phyloP scores from a whole-genome alignment of 2,797 vertebrate species.

The Gila robusta region DNA sequence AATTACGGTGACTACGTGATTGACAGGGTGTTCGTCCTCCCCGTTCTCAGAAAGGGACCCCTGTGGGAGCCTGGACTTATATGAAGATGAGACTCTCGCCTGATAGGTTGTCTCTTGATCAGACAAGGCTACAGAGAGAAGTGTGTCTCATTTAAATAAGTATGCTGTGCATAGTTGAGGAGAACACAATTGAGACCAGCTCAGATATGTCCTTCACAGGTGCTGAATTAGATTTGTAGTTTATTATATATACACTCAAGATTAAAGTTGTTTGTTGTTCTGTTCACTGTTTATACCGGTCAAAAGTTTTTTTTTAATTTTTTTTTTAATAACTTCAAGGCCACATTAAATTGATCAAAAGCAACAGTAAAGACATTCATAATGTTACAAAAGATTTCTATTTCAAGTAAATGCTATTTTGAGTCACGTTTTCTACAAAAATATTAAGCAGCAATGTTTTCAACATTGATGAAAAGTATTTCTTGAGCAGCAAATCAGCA shows the following conservation, averaged over 20 bases:
- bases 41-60: constrained; percentile 10
- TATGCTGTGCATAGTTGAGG: neutral
- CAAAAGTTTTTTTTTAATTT: neutral
- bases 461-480: neutral
- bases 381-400: neutral
- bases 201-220: constrained; percentile 6
- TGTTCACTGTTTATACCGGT: neutral
- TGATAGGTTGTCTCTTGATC: constrained; percentile 26
- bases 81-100: neutral
- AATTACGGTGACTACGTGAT: constrained; percentile 26
- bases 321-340: neutral
- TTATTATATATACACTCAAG: neutral
- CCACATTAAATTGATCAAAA: neutral
- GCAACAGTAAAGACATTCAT: too few relatives aligned
- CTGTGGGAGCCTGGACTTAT: constrained; percentile 32
- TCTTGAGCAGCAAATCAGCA: neutral
- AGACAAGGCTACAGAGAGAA: constrained; percentile 14
- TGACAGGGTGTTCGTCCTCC: constrained; percentile 36
- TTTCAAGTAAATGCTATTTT: neutral
- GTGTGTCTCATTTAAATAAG: constrained; percentile 35
- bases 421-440: neutral
- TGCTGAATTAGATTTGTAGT: neutral
- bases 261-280: neutral
- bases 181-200: constrained; percentile 1
- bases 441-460: neutral